Conservation (phyloP, 2,797 vertebrate species). For the Poeciliopsis gracilis region DNA sequence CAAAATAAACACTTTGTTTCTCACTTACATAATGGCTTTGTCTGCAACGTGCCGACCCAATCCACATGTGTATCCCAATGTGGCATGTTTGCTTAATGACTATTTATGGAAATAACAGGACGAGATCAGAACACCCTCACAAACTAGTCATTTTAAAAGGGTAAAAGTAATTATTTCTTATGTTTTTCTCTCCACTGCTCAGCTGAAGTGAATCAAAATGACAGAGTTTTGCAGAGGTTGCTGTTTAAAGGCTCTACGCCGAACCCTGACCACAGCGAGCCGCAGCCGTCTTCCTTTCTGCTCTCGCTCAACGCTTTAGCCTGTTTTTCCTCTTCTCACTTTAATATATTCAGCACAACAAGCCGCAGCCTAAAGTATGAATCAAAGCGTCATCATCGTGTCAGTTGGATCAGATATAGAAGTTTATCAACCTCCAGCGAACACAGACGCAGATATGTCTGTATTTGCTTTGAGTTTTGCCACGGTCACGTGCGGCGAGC, state of each 20-base stretch:
- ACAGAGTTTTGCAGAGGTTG: neutral
- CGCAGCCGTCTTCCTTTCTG: neutral
- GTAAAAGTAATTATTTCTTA: neutral
- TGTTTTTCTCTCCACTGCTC: neutral
- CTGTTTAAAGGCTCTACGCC: neutral
- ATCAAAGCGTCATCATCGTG: neutral
- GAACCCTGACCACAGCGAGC: neutral
- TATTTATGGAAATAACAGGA: neutral
- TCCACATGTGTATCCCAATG: neutral
- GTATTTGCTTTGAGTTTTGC: neutral
- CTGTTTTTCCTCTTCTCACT: neutral
- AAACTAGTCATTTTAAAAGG: neutral
- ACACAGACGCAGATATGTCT: neutral
- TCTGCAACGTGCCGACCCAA: neutral
- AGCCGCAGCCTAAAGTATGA: neutral
- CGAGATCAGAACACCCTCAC: neutral
- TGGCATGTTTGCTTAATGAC: neutral
- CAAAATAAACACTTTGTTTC: constrained; percentile 4
- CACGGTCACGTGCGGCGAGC: neutral
- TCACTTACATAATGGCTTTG: neutral
- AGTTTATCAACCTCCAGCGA: neutral
- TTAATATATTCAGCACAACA: neutral
- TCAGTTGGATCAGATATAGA: constrained; percentile 28
- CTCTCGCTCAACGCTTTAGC: neutral
- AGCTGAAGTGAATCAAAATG: neutral